A percentile compares a stretch with the other conserved stretches of the same genome.
These are phyloP conservation scores for Eilema sororculum DNA, from an alignment of 2,888 invertebrate species.

Conservation along the genomic window DNA sequence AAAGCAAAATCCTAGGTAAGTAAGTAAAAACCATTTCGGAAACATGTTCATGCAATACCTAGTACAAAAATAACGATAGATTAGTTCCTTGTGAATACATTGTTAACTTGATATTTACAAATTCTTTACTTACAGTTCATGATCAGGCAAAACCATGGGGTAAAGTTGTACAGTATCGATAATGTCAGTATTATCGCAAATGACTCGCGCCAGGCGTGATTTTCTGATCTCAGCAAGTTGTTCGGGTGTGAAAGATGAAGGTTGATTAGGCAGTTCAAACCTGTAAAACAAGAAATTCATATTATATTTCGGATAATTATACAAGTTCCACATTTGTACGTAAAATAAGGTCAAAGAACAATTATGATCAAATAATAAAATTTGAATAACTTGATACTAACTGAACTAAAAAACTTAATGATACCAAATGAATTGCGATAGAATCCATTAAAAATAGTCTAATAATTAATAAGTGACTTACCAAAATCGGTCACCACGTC, in stretches of 20 bases:
- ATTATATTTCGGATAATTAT: neutral
- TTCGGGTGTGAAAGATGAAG: constrained; percentile 95
- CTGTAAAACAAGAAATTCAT: constrained; percentile 58
- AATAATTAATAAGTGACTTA: constrained; percentile 56
- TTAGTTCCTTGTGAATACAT: neutral
- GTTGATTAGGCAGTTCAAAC: constrained; percentile 96
- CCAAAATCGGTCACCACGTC: constrained; percentile 97
- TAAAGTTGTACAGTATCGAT: constrained; percentile 96
- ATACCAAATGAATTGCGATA: neutral
- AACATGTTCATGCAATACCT: too few species aligned
- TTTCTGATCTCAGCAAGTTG: constrained; percentile 95
- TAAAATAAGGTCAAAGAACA: too few species aligned
- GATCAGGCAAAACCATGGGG: constrained; percentile 96
- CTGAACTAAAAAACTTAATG: neutral
- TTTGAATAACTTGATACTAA: neutral
- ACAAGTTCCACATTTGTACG: neutral
- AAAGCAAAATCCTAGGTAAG: neutral
- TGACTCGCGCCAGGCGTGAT: constrained; percentile 92
- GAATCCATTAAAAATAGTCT: neutral
- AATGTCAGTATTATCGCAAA: constrained; percentile 97
- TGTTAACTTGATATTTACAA: neutral
- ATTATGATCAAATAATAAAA: neutral
- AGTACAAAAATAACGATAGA: neutral
- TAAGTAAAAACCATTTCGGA: neutral
- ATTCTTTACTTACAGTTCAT: constrained; percentile 92